A percentile compares a stretch with the other conserved stretches of the same genome.
Evolutionary conservation across 1,140 invertebrate genomes (phyloP).

Genomic region (Aphelenchoides besseyi): DNA sequence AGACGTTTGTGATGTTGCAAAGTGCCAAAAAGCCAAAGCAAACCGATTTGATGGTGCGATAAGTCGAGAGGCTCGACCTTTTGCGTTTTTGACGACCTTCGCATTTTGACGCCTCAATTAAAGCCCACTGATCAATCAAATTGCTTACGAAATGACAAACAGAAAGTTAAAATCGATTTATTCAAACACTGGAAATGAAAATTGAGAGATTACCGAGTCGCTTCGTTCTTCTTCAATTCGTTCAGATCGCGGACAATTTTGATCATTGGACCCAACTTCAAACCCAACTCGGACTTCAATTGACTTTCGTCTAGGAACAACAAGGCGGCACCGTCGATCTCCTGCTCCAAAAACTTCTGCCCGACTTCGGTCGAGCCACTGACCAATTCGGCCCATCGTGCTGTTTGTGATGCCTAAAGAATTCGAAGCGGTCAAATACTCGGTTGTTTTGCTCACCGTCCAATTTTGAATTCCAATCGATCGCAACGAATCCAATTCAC

Average conservation of each 20-base stretch:
- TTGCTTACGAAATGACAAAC: too few relatives aligned
- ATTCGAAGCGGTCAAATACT: not conserved
- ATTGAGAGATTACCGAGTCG: too few relatives aligned
- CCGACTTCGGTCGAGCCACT: conserved; percentile 21
- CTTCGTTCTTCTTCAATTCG: not conserved
- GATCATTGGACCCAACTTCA: conserved; percentile 28
- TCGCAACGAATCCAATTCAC: conserved; percentile 1
- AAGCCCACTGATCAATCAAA: too few relatives aligned
- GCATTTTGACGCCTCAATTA: too few relatives aligned
- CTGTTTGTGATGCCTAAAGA: conserved; percentile 23
- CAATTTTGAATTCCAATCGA: not conserved
- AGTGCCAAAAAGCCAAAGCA: too few relatives aligned
- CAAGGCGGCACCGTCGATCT: conserved; percentile 28
- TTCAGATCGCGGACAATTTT: conserved; percentile 22
- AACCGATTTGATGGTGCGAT: too few relatives aligned
- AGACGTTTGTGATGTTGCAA: too few relatives aligned
- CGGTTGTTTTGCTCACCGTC: not conserved
- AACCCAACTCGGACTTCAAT: conserved; percentile 13
- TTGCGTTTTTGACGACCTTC: too few relatives aligned
- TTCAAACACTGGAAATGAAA: too few relatives aligned
- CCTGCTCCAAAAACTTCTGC: conserved; percentile 26
- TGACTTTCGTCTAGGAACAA: conserved; percentile 19
- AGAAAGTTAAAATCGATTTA: too few relatives aligned
- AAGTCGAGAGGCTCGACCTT: too few relatives aligned
- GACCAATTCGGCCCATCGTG: conserved; percentile 26